Conservation (phyloP, 2,888 invertebrate species). For the Andrena flavipes region DNA sequence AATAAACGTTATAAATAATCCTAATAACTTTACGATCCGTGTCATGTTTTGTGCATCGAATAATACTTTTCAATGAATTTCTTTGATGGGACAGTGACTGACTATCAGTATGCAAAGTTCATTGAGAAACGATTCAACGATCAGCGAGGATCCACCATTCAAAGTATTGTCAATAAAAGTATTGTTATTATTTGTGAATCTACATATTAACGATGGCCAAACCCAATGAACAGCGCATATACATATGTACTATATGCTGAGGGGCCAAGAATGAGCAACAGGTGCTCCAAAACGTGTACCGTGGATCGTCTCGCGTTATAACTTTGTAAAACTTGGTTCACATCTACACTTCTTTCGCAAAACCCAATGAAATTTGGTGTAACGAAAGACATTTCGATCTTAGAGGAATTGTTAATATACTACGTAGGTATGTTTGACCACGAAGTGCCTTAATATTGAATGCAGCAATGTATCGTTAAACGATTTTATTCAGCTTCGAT, state of each 20-base stretch:
- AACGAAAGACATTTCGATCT: neutral
- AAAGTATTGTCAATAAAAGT: no score
- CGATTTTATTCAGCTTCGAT: no score
- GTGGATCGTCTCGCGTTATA: slow-evolving; percentile 69
- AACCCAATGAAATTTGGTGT: slow-evolving; percentile 25
- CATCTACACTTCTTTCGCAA: slow-evolving; percentile 35
- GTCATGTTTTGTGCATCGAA: no score
- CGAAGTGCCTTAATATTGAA: neutral
- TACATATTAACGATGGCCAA: neutral
- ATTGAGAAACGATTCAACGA: no score
- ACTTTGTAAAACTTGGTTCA: slow-evolving; percentile 71
- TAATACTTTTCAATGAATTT: no score
- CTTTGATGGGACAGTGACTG: no score
- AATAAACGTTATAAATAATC: no score
- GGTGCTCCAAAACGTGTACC: slow-evolving; percentile 81
- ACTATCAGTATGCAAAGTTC: no score
- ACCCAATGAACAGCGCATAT: slow-evolving; percentile 74
- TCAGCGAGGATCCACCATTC: no score
- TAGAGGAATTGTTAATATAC: slow-evolving; percentile 6
- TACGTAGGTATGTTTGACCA: neutral
- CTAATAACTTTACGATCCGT: no score
- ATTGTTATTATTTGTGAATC: no score
- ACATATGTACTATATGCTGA: slow-evolving; percentile 54
- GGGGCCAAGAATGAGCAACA: slow-evolving; percentile 68
- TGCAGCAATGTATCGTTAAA: neutral